A percentile compares a stretch with the other conserved stretches of the same genome.
Evolutionary conservation across 2,797 vertebrate species (phyloP).

Genomic region (Pteropus rufus): DNA sequence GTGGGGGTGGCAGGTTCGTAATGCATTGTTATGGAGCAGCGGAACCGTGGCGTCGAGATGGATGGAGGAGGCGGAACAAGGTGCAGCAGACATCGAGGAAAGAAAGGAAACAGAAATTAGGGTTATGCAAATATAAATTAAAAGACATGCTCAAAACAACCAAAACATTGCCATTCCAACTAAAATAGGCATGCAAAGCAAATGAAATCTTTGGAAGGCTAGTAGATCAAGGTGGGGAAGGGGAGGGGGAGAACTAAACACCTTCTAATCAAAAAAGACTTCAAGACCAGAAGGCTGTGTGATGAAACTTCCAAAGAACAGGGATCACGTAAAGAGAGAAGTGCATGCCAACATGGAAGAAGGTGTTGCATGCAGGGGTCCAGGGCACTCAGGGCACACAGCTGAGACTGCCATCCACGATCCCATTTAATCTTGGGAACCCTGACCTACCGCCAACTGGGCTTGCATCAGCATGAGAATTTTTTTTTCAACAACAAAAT

Average conservation of each 20-base stretch:
- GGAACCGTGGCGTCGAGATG: conserved; percentile 87
- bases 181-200: conserved; percentile 88
- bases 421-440: conserved; percentile 38
- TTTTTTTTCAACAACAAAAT: not conserved
- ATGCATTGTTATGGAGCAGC: conserved; percentile 90
- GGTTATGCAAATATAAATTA: conserved; percentile 84
- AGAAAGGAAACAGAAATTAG: conserved; percentile 93
- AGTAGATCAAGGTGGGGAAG: conserved; percentile 45
- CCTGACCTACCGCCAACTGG: not conserved
- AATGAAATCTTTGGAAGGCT: conserved; percentile 73
- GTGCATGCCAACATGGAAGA: conserved; percentile 81
- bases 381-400: conserved; percentile 53
- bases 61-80: conserved; percentile 83
- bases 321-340: conserved; percentile 73
- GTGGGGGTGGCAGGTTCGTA: conserved; percentile 87
- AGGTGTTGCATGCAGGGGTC: conserved; percentile 68
- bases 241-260: conserved; percentile 71
- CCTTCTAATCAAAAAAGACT: conserved; percentile 73
- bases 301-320: conserved; percentile 74
- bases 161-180: conserved; percentile 86
- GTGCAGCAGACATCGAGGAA: conserved; percentile 84
- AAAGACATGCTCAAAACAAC: conserved; percentile 88
- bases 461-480: not conserved
- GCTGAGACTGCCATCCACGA: not conserved
- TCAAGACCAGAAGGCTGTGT: conserved; percentile 72